A percentile compares a stretch with the other conserved stretches of the same genome.
Conservation (phyloP, 2,888 invertebrate genomes). For the Agrypnus murinus region DNA sequence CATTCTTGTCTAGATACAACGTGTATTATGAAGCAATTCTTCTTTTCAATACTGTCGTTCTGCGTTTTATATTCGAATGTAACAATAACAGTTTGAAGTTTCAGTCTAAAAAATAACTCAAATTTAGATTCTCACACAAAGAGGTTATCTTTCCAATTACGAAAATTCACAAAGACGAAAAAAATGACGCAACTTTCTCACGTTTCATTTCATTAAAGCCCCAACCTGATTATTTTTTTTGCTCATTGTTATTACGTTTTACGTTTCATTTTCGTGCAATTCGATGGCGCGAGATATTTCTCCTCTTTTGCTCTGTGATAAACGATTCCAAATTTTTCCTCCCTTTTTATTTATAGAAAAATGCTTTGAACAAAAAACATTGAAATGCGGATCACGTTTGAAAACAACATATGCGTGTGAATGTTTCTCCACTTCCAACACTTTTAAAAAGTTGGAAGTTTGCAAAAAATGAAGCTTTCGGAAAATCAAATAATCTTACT, state of each 20-base stretch:
- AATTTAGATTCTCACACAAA: too few relatives aligned
- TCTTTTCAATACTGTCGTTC: too few relatives aligned
- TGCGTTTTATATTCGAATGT: too few relatives aligned
- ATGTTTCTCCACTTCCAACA: constrained; percentile 36
- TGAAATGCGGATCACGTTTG: constrained; percentile 26
- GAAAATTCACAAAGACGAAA: background rate
- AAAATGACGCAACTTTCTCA: constrained; percentile 22
- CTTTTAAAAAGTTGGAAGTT: constrained; percentile 24
- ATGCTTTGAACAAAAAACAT: constrained; percentile 2
- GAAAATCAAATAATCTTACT: constrained; percentile 16
- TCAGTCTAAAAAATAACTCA: too few relatives aligned
- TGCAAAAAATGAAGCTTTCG: constrained; percentile 19
- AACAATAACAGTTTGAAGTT: too few relatives aligned
- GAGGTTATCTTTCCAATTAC: too few relatives aligned
- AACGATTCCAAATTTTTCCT: background rate
- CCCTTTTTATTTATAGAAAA: background rate
- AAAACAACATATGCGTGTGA: constrained; percentile 32
- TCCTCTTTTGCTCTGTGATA: background rate
- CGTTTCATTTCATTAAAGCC: constrained; percentile 15
- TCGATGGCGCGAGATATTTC: background rate
- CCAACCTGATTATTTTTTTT: constrained; percentile 19
- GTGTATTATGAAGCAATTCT: too few relatives aligned
- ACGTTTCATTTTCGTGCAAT: constrained; percentile 21
- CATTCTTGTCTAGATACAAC: too few relatives aligned
- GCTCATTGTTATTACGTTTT: constrained; percentile 24